phyloP scores from a whole-genome alignment of 2,888 invertebrate genomes.

The Resseliella maxima region DNA sequence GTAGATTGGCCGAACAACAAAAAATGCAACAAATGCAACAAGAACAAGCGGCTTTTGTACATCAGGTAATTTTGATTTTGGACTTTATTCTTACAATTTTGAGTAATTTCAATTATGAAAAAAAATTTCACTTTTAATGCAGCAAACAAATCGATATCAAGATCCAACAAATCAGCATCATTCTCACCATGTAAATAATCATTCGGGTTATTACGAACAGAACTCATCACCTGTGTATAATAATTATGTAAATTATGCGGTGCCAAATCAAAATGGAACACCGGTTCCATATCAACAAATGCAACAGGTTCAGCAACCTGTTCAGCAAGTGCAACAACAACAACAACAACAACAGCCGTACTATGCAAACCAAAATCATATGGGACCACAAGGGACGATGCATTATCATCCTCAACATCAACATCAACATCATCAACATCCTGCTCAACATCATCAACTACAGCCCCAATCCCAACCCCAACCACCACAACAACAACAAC shows the following conservation, averaged over 20 bases:
- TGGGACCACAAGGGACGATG: background rate
- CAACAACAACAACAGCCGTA: conserved; percentile 25
- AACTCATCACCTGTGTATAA: background rate
- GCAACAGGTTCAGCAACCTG: conserved; percentile 49
- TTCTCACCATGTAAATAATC: background rate
- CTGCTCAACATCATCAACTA: too few species aligned
- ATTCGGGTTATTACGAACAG: conserved; percentile 5
- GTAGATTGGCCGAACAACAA: conserved; percentile 30
- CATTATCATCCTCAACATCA: conserved; percentile 5
- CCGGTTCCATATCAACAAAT: background rate
- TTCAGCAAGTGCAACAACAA: conserved; percentile 56
- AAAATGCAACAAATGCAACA: conserved; percentile 48
- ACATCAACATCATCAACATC: too few species aligned
- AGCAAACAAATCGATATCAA: background rate
- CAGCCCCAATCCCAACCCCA: too few species aligned
- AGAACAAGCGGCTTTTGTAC: background rate
- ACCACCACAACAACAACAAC: too few species aligned
- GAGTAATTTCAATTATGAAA: background rate
- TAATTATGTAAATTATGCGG: conserved; percentile 37
- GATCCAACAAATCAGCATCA: background rate
- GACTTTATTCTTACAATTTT: background rate
- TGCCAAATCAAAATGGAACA: background rate
- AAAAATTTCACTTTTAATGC: background rate
- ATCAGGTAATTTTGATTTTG: background rate
- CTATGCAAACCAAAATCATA: conserved; percentile 3